Evolutionary conservation across 1,140 invertebrate species (phyloP).

Genomic region (Leptinotarsa lineolata): DNA sequence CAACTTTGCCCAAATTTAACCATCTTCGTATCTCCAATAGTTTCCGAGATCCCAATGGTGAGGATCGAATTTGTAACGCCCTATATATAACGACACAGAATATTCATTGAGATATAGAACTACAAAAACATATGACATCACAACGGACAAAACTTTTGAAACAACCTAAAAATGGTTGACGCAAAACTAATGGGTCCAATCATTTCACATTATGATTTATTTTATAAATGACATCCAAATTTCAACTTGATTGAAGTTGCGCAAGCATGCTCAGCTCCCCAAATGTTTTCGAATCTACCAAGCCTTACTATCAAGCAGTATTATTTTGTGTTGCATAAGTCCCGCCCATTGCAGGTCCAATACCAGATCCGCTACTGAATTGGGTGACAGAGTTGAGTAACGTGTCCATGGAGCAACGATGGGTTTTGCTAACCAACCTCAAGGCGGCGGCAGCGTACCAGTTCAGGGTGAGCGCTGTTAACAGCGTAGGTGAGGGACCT

Average conservation of each 20-base stretch:
- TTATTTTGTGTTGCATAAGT: constrained; percentile 52
- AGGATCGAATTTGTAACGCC: too few species aligned
- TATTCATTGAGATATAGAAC: too few species aligned
- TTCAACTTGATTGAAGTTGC: background rate
- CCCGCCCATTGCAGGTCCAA: constrained; percentile 68
- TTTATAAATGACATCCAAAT: background rate
- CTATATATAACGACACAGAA: too few species aligned
- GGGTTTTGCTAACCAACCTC: constrained; percentile 80
- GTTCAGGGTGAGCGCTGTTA: constrained; percentile 93
- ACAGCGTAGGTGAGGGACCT: constrained; percentile 92
- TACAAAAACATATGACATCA: too few species aligned
- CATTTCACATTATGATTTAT: background rate
- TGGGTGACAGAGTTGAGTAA: constrained; percentile 90
- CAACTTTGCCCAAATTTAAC: too few species aligned
- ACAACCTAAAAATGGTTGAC: background rate
- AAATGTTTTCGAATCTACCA: constrained; percentile 20
- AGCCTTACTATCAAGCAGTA: constrained; percentile 30
- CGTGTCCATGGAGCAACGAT: constrained; percentile 77
- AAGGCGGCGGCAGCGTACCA: constrained; percentile 95
- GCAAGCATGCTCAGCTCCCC: constrained; percentile 41
- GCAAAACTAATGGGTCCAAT: background rate
- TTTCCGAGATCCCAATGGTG: too few species aligned
- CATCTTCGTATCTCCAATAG: too few species aligned
- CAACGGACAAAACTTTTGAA: too few species aligned
- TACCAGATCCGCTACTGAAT: constrained; percentile 78